These are phyloP conservation scores for Lumbricus terrestris DNA, from an alignment of 2,888 invertebrate species.

Conservation along the genomic window DNA sequence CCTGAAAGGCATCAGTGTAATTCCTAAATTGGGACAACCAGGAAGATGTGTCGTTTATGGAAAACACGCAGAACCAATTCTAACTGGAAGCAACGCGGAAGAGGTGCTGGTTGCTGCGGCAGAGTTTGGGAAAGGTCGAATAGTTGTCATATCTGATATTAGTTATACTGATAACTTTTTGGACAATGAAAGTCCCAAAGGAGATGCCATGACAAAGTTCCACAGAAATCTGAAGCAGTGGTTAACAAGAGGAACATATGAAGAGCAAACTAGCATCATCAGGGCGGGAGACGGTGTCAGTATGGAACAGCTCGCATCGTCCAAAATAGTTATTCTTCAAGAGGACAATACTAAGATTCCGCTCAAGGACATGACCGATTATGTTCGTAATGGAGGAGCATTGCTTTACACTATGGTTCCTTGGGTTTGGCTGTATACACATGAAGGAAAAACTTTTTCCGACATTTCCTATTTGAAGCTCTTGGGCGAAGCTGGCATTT, in stretches of 20 bases:
- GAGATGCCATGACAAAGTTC: not conserved
- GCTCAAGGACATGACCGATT: too few species aligned
- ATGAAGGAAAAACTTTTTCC: too few species aligned
- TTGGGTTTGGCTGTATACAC: slow-evolving; percentile 37
- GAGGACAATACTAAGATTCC: too few species aligned
- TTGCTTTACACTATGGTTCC: slow-evolving; percentile 36
- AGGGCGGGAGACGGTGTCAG: too few species aligned
- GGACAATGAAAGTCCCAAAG: not conserved
- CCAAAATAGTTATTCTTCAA: too few species aligned
- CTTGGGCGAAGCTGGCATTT: too few species aligned
- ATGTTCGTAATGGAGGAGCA: slow-evolving; percentile 32
- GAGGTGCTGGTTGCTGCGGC: slow-evolving; percentile 28
- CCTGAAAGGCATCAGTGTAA: not conserved
- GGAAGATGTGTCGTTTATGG: slow-evolving; percentile 25
- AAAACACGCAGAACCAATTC: slow-evolving; percentile 16
- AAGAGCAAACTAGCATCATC: too few species aligned
- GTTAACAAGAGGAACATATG: too few species aligned
- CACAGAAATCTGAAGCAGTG: too few species aligned
- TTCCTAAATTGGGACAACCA: slow-evolving; percentile 19
- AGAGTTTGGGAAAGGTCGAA: slow-evolving; percentile 31
- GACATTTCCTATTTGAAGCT: too few species aligned
- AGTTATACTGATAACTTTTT: not conserved
- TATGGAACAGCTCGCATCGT: too few species aligned
- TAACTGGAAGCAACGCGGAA: slow-evolving; percentile 23
- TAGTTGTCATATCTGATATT: slow-evolving; percentile 30